phyloP scores from a whole-genome alignment of 2,888 invertebrate genomes.

The Sericinus montela region DNA sequence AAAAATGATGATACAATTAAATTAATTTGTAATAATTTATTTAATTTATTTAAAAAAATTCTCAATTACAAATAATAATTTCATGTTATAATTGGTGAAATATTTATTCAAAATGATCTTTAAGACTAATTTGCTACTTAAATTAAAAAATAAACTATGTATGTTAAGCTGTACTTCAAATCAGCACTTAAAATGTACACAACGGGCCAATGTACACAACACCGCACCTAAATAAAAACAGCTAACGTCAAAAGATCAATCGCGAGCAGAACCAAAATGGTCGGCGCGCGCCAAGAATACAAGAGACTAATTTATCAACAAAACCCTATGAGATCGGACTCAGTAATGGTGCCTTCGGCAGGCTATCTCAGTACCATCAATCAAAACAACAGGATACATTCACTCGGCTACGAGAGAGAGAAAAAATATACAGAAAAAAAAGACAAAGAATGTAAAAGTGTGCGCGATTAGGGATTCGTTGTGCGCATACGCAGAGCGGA shows the following conservation, averaged over 20 bases:
- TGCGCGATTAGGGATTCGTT: slow-evolving; percentile 67
- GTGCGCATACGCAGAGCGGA: slow-evolving; percentile 64
- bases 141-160: too few relatives aligned
- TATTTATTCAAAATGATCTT: too few relatives aligned
- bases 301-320: slow-evolving; percentile 57
- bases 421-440: slow-evolving; percentile 33
- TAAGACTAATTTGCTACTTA: too few relatives aligned
- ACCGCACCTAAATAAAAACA: slow-evolving; percentile 11
- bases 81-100: too few relatives aligned
- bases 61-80: too few relatives aligned
- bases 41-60: too few relatives aligned
- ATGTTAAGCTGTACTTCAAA: too few relatives aligned
- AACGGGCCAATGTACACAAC: slow-evolving; percentile 3
- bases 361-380: slow-evolving; percentile 64
- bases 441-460: slow-evolving; percentile 42
- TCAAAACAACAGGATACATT: slow-evolving; percentile 73
- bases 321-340: slow-evolving; percentile 48
- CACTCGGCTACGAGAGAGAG: slow-evolving; percentile 36
- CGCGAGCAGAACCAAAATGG: slow-evolving; percentile 47
- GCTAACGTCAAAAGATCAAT: slow-evolving; percentile 42
- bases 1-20: too few relatives aligned
- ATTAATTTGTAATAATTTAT: too few relatives aligned
- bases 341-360: slow-evolving; percentile 50
- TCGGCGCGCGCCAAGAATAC: slow-evolving; percentile 49
- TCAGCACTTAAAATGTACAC: neutral